Evolutionary conservation across 2,113 vertebrate species (phyloP).

Genomic region (Astatoreochromis straeleni): DNA sequence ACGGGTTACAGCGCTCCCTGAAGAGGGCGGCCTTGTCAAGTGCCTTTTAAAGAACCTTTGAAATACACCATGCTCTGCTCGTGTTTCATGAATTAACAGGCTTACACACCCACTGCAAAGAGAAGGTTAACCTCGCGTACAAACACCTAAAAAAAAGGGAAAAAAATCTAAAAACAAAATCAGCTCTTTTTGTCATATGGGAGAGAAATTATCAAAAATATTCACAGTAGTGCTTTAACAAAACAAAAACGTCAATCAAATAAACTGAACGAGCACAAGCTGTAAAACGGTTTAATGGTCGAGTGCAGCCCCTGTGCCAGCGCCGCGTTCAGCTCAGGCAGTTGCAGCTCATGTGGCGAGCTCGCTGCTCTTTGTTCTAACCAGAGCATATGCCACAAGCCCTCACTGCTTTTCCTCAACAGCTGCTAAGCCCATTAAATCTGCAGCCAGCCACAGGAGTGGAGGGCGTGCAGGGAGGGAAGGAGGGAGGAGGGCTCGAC

Average conservation of each 20-base stretch:
- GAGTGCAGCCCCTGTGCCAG: slow-evolving; percentile 23
- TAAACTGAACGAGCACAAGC: slow-evolving; percentile 23
- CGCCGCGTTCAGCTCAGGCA: background rate
- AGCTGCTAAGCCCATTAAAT: slow-evolving; percentile 72
- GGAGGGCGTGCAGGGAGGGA: slow-evolving; percentile 33
- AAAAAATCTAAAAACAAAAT: background rate
- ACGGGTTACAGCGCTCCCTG: slow-evolving; percentile 17
- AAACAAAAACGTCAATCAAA: slow-evolving; percentile 4
- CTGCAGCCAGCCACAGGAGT: slow-evolving; percentile 62
- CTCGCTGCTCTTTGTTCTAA: slow-evolving; percentile 62
- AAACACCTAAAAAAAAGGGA: rapidly evolving
- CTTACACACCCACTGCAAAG: background rate
- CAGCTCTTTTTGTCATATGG: background rate
- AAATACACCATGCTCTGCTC: slow-evolving; percentile 6
- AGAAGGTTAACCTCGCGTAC: background rate
- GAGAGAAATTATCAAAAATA: background rate
- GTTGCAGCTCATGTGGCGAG: slow-evolving; percentile 4
- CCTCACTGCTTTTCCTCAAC: slow-evolving; percentile 65
- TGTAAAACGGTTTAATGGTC: slow-evolving; percentile 38
- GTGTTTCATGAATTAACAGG: slow-evolving; percentile 18
- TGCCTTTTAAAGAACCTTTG: slow-evolving; percentile 19
- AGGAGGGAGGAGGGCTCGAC: slow-evolving; percentile 26
- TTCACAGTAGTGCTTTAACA: background rate
- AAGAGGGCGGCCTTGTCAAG: slow-evolving; percentile 54
- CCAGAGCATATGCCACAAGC: slow-evolving; percentile 67